Base-by-base conservation (phyloP, 2,888 invertebrate species). In the Noctua janthe region DNA sequence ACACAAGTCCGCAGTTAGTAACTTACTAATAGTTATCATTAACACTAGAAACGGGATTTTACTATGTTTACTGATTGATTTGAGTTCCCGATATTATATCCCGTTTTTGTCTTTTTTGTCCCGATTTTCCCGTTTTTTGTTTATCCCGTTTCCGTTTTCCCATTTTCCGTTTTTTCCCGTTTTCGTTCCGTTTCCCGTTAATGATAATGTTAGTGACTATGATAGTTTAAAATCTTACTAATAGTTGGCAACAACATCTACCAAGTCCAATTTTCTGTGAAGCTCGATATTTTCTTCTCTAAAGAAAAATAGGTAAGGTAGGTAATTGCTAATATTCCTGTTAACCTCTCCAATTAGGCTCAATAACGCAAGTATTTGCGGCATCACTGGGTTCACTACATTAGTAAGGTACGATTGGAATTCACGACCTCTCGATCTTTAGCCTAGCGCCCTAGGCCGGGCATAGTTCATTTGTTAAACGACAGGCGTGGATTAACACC, bases 261-360 rank as follows among this genome's bases (percentile, higher is more conserved):
- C 59, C 5, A n/a, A 49, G 15, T 74, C 7, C 23, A 49, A 71
- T 71, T 71, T 47, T 8, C 39, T 5, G 43, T 23, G 70, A 43
- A 29, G n/a, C 23, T 69, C 2, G 4, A 69, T 17, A 43, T 47
- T 49, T 72, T 62, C 11, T 62, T 2, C 17, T 39, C 4, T 13
- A 20, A 20, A 2, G 6, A 35, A 77, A 71, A 17, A 11, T 35
- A n/a, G 29, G 29, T 13, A 7, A n/a, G 0, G 0, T 7, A 43
- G 43, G 7, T n/a, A 39, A 47, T n/a, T n/a, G 54, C 67, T 23
- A 81, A 71, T 81, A 71, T 39, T 70, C 29, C 23, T 56, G 17
- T 47, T 59, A 67, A 47, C 15, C 7, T 20, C 5, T n/a, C 62
- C 66, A 76, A 81, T 82, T 82, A 81, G 20, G 69, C 23, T 74